Evolutionary conservation across 2,113 vertebrate genomes (phyloP).

Genomic region (Larimichthys polyactis): DNA sequence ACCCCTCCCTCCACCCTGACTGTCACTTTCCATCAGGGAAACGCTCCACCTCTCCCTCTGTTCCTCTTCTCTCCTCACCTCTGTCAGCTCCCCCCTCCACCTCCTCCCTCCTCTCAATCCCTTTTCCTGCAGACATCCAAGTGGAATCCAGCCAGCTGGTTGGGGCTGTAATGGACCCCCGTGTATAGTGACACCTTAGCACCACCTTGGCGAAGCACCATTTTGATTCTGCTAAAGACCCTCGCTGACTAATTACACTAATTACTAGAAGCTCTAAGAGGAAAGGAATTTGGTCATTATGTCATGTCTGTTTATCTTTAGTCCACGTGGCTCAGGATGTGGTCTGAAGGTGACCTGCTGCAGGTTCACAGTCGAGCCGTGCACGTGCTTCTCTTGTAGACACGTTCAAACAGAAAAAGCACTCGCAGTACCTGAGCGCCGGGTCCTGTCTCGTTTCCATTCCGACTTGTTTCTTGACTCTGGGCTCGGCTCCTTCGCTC

Average conservation of each 20-base stretch:
- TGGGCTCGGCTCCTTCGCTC: conserved; percentile 25
- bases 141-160: conserved; percentile 57
- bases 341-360: neutral
- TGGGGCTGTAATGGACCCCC: conserved; percentile 27
- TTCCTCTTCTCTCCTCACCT: conserved; percentile 73
- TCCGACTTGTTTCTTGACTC: conserved; percentile 12
- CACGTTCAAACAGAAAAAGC: conserved; percentile 3
- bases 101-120: conserved; percentile 4
- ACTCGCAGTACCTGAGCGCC: neutral
- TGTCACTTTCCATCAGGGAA: conserved; percentile 79
- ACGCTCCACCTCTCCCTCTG: conserved; percentile 68
- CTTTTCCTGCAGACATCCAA: conserved; percentile 53
- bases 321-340: neutral
- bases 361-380: neutral
- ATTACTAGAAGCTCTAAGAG: conserved; percentile 11
- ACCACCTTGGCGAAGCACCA: neutral
- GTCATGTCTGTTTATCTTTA: neutral
- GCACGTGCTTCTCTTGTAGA: neutral
- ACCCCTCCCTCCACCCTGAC: conserved; percentile 44
- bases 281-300: neutral
- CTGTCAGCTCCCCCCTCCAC: neutral
- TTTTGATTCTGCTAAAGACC: conserved; percentile 25
- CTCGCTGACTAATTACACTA: conserved; percentile 20
- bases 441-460: conserved; percentile 1
- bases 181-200: conserved; percentile 40